A percentile compares a stretch with the other conserved stretches of the same genome.
Evolutionary conservation across 2,113 vertebrate species (phyloP).

Genomic region (Lamprologus sp.): DNA sequence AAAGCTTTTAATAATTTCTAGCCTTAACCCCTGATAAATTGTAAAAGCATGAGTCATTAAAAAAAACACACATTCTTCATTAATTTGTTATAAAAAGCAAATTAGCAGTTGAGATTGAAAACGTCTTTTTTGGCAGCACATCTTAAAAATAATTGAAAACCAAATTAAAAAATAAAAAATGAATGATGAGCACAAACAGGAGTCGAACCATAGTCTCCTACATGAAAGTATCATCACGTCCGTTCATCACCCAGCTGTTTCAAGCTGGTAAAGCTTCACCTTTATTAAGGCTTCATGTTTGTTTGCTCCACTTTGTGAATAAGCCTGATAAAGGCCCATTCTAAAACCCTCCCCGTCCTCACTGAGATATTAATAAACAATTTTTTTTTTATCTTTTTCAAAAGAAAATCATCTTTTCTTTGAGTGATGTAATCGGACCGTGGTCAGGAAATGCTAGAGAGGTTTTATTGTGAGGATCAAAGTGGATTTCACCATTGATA

Average conservation of each 20-base stretch:
- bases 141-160: not conserved
- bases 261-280: not conserved
- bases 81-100: not conserved
- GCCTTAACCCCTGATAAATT: not conserved
- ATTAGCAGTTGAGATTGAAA: not conserved
- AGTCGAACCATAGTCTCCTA: not conserved
- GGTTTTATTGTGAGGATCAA: not conserved
- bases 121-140: rapidly evolving
- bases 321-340: not conserved
- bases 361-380: not conserved
- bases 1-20: not conserved
- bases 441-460: not conserved
- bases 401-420: not conserved
- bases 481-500: not conserved
- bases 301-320: not conserved
- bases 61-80: not conserved
- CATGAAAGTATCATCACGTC: not conserved
- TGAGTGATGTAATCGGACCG: not conserved
- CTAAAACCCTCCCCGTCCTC: rapidly evolving
- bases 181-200: not conserved
- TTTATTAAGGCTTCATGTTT: not conserved
- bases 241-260: not conserved
- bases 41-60: not conserved
- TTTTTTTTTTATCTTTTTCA: not conserved
- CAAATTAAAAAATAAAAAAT: not conserved